Evolutionary conservation across 2,797 vertebrate species (phyloP), one percentile per base, ranked within the genome.

Genomic region (Echiichthys vipera): DNA sequence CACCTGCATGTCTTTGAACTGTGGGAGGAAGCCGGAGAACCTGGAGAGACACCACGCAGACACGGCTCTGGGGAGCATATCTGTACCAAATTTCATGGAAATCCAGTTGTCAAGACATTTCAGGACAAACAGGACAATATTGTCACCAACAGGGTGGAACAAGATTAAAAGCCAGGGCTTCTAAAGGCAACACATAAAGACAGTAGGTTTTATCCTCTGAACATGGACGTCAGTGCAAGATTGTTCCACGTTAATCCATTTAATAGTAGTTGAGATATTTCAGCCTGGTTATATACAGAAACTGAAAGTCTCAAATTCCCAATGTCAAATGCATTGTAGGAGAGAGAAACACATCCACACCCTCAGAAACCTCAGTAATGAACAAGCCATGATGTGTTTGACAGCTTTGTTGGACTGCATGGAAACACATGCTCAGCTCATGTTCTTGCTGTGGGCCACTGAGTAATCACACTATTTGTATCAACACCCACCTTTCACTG

Each of bases 381-480:
- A 69, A 57, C 45, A 54, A 65, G 71, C 59, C 27, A 24, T 34
- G 66, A 67, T 72, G 62, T 77, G 39, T 65, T 68, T 40, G 29
- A 50, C 46, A 56, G 14, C 53, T 36, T 55, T 24, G 67, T 64
- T 63, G 5, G 54, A 7, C 14, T 13, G 17, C 25, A 36, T 27
- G 65, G 51, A 59, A 73, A 43, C 47, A 63, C 29, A 1, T 54
- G 69, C 24, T 46, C 49, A 25, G 42, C 62, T 68, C 47, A 1
- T 34, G 34, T 70, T 64, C 37, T 12, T 8, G 42, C 14, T 22
- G 45, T 25, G 45, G 7, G 4, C 20, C 40, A 11, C 54, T 43
- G 59, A 75, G 70, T 70, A 65, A 80, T 74, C 39, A 54, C 1
- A 11, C 29, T 5, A 68, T 76, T 59, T 71, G 56, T 37, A 17